Percentiles rank a stretch among this genome's conserved stretches.
These are phyloP conservation scores for Rotaria magnacalcarata DNA, from an alignment of 2,888 invertebrate species.

Conservation along the genomic window DNA sequence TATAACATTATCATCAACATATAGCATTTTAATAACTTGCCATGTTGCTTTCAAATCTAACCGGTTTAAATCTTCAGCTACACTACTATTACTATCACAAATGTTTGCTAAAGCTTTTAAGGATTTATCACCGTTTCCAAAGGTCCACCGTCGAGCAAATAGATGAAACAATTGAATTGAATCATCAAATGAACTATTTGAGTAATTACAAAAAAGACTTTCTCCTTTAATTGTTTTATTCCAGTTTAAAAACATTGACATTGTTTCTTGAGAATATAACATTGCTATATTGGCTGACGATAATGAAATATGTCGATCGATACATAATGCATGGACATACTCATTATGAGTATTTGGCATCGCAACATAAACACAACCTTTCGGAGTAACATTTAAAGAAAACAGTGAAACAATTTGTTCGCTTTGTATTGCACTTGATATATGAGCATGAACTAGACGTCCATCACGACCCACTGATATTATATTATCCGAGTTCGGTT, in stretches of 20 bases:
- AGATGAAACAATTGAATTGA: background rate
- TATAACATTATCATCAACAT: background rate
- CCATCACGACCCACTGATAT: background rate
- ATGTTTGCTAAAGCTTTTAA: background rate
- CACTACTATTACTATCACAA: background rate
- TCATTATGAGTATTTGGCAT: conserved; percentile 13
- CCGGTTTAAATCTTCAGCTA: background rate
- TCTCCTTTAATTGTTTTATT: background rate
- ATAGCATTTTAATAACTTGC: conserved; percentile 19
- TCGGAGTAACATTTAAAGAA: background rate
- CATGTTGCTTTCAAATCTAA: conserved; percentile 23
- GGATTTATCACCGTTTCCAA: background rate
- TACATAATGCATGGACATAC: background rate
- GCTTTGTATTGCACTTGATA: background rate
- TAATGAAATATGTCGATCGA: background rate
- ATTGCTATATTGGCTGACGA: background rate
- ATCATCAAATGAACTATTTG: background rate
- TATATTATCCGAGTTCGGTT: background rate
- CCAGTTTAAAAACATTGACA: background rate
- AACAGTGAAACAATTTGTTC: background rate
- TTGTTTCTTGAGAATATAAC: background rate
- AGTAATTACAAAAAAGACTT: background rate
- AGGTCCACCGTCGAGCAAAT: conserved; percentile 7
- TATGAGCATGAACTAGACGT: background rate
- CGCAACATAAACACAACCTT: background rate